phyloP scores from a whole-genome alignment of 53 echinoderm and acorn worm genomes.

The Glandiceps talaboti region DNA sequence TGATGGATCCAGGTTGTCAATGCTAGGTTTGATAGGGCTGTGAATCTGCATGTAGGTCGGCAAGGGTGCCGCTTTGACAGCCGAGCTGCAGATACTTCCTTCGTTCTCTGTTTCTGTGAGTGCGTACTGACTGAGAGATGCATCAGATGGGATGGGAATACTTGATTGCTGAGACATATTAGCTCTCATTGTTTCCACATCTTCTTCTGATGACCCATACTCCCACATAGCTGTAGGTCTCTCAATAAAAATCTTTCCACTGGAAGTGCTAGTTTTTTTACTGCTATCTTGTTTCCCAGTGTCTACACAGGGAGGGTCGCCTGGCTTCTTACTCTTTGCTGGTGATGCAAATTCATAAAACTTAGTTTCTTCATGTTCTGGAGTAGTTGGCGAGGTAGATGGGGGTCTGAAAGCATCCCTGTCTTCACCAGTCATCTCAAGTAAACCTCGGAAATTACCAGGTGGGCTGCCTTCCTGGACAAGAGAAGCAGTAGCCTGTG shows the following conservation, averaged over 20 bases:
- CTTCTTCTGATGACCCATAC: background rate
- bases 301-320: background rate
- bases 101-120: slow-evolving; percentile 2
- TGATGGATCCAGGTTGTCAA: background rate
- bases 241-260: background rate
- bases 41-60: background rate
- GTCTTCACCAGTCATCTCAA: background rate
- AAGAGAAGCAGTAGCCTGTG: background rate
- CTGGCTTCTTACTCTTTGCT: background rate
- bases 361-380: background rate
- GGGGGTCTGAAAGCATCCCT: background rate
- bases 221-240: background rate
- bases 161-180: background rate
- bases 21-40: background rate
- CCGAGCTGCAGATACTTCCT: background rate
- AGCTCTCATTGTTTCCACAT: background rate
- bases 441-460: background rate
- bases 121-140: slow-evolving; percentile 1
- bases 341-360: background rate
- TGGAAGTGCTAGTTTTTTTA: background rate
- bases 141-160: slow-evolving; percentile 4
- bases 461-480: background rate
- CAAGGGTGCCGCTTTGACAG: background rate
- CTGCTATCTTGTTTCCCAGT: background rate
- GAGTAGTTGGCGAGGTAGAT: background rate